These are phyloP conservation scores for Melikaiella ostensackeni DNA, from an alignment of 2,888 invertebrate genomes.

Conservation along the genomic window DNA sequence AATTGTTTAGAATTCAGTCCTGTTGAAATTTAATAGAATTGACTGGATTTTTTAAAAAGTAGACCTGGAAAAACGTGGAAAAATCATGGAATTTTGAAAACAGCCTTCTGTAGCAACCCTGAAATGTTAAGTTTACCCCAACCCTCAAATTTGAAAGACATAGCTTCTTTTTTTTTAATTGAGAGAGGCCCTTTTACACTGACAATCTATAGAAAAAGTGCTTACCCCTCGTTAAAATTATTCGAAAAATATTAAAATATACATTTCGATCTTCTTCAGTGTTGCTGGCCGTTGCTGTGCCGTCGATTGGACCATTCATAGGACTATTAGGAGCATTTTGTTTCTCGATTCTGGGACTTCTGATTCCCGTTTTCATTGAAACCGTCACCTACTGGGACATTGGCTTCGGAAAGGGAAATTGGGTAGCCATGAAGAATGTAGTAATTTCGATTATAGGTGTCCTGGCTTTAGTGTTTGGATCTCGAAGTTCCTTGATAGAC, in stretches of 20 bases:
- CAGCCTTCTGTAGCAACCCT: no score
- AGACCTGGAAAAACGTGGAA: no score
- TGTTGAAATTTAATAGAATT: no score
- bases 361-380: constrained; percentile 92
- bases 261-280: constrained; percentile 73
- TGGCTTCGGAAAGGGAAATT: constrained; percentile 86
- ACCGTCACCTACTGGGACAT: constrained; percentile 91
- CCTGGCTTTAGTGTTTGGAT: constrained; percentile 90
- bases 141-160: no score
- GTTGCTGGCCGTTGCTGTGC: constrained; percentile 90
- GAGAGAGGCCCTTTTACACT: no score
- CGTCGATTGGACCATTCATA: constrained; percentile 93
- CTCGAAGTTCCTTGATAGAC: constrained; percentile 82
- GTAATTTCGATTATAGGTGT: constrained; percentile 87
- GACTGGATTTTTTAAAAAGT: no score
- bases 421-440: constrained; percentile 88
- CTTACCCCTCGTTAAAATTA: neutral
- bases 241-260: neutral
- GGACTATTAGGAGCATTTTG: constrained; percentile 95
- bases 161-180: no score
- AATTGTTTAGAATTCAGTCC: no score
- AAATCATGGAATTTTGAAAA: no score
- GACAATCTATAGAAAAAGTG: no score
- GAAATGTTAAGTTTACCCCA: no score
- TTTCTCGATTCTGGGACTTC: constrained; percentile 93